Evolutionary conservation across 1,140 invertebrate genomes (phyloP).

Genomic region (Euwallacea similis): DNA sequence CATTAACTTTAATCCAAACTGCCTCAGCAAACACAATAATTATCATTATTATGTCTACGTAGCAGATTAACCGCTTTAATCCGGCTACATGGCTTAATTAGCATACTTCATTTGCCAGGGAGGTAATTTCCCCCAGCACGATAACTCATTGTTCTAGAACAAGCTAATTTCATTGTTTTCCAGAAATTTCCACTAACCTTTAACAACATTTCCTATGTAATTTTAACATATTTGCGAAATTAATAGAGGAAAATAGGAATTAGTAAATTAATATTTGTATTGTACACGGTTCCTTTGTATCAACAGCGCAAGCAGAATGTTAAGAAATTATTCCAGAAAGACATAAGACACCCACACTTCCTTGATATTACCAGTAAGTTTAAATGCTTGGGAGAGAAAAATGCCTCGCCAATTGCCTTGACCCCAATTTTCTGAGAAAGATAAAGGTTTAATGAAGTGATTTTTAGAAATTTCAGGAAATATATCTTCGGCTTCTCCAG

Average conservation of each 20-base stretch:
- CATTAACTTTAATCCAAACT: not conserved
- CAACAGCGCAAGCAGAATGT: no score
- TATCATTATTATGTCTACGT: conserved; percentile 2
- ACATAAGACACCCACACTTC: no score
- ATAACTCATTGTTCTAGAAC: not conserved
- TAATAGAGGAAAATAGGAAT: not conserved
- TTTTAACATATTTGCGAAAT: not conserved
- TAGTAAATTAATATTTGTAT: not conserved
- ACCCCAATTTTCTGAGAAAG: no score
- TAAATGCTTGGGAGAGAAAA: no score
- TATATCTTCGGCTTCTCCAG: no score
- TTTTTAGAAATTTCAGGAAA: no score
- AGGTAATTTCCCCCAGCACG: not conserved
- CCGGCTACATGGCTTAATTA: conserved; percentile 1
- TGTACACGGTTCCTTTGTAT: no score
- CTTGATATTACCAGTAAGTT: no score
- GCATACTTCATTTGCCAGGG: not conserved
- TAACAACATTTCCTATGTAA: not conserved
- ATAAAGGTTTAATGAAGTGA: no score
- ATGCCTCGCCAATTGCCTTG: no score
- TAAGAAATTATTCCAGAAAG: no score
- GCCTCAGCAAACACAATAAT: not conserved
- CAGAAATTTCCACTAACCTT: not conserved
- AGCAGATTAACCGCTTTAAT: conserved; percentile 5
- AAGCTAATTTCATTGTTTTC: not conserved